Evolutionary conservation across 2,888 invertebrate species (phyloP).

Genomic region (Sphaerophoria rueppellii): DNA sequence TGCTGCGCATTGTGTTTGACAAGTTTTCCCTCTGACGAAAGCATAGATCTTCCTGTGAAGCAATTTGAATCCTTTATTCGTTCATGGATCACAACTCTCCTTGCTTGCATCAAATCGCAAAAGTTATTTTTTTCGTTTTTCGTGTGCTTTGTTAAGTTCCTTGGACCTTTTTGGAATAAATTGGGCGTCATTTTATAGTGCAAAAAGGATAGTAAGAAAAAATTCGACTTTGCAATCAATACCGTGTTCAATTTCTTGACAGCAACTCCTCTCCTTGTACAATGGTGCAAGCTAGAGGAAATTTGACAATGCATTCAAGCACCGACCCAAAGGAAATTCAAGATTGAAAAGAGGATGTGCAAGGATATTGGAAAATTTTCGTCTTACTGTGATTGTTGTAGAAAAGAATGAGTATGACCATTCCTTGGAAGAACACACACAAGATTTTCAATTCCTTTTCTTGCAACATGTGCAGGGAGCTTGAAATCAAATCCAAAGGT

Average conservation of each 20-base stretch:
- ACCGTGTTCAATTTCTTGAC: conserved; percentile 41
- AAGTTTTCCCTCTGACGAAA: too few relatives aligned
- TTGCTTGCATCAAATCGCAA: conserved; percentile 22
- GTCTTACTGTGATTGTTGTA: conserved; percentile 16
- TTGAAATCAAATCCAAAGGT: conserved; percentile 1
- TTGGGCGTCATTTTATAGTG: conserved; percentile 50
- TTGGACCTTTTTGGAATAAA: conserved; percentile 33
- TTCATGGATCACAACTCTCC: conserved; percentile 14
- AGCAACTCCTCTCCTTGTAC: not conserved
- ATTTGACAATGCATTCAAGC: conserved; percentile 27
- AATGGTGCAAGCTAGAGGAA: conserved; percentile 7
- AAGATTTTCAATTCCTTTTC: too few relatives aligned
- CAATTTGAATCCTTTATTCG: conserved; percentile 14
- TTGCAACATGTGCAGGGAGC: conserved; percentile 23
- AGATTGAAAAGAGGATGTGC: conserved; percentile 9
- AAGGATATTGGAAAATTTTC: conserved; percentile 26
- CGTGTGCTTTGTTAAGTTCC: conserved; percentile 7
- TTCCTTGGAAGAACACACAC: too few relatives aligned
- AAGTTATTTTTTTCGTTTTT: conserved; percentile 16
- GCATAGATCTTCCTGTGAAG: conserved; percentile 1
- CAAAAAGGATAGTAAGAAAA: conserved; percentile 52
- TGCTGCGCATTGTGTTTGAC: not conserved
- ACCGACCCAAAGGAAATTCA: conserved; percentile 13
- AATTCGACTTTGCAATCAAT: not conserved
- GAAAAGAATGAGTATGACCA: not conserved